Percentiles rank a stretch among this genome's conserved stretches.
These are phyloP conservation scores for Diabrotica virgifera DNA, from an alignment of 1,140 invertebrate species.

Conservation along the genomic window DNA sequence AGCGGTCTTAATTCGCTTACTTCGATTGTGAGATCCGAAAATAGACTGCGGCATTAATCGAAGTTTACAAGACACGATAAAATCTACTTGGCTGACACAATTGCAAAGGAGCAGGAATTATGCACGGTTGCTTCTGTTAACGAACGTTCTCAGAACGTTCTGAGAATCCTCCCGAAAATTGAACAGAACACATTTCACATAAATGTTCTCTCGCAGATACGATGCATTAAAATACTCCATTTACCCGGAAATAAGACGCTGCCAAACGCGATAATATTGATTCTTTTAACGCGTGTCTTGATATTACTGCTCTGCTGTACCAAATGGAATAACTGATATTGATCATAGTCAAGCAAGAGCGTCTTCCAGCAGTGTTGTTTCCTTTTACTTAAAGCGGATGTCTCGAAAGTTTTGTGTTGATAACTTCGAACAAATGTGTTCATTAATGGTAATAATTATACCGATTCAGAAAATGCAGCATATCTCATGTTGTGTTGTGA, in stretches of 20 bases:
- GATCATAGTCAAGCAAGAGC: neutral
- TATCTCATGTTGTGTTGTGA: too few relatives aligned
- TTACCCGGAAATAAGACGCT: slow-evolving; percentile 1
- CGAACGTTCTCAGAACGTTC: slow-evolving; percentile 6
- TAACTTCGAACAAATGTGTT: too few relatives aligned
- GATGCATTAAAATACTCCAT: slow-evolving; percentile 2
- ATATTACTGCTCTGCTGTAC: too few relatives aligned
- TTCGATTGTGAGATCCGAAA: slow-evolving; percentile 8
- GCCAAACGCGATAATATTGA: neutral
- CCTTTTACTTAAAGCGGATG: too few relatives aligned
- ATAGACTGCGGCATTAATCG: slow-evolving; percentile 12
- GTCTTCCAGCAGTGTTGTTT: neutral
- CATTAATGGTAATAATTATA: too few relatives aligned
- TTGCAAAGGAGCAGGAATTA: slow-evolving; percentile 13
- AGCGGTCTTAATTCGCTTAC: slow-evolving; percentile 9
- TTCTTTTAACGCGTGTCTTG: neutral
- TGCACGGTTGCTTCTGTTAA: slow-evolving; percentile 11
- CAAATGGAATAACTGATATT: too few relatives aligned
- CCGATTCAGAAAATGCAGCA: too few relatives aligned
- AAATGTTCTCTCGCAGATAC: neutral
- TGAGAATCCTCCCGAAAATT: slow-evolving; percentile 9
- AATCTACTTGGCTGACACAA: slow-evolving; percentile 1
- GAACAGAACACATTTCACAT: slow-evolving; percentile 8
- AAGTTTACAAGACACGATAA: slow-evolving; percentile 14
- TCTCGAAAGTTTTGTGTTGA: too few relatives aligned